phyloP scores from a whole-genome alignment of 2,888 invertebrate species.

The Drosophila subsilvestris region DNA sequence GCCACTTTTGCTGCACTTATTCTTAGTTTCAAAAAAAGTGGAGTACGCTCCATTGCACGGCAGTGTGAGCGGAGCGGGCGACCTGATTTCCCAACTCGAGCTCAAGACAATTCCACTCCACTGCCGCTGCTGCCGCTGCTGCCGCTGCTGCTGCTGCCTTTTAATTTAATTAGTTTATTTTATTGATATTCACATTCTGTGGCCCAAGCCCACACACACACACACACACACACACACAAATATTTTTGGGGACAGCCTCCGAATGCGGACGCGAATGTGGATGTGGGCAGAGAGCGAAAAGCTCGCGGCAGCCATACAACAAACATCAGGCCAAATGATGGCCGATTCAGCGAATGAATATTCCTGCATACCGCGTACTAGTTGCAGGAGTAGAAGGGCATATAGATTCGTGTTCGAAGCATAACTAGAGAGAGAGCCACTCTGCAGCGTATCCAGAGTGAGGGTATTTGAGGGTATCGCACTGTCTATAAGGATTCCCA shows the following conservation, averaged over 20 bases:
- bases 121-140: slow-evolving; percentile 7
- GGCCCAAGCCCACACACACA: neutral
- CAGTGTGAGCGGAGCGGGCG: neutral
- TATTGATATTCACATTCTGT: slow-evolving; percentile 34
- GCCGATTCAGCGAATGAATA: neutral
- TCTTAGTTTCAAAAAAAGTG: slow-evolving; percentile 4
- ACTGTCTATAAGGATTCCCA: neutral
- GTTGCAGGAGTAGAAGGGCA: neutral
- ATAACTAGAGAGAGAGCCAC: neutral
- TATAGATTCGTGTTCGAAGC: neutral
- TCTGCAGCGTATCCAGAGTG: neutral
- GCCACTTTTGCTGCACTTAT: slow-evolving; percentile 9
- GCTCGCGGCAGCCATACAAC: slow-evolving; percentile 26
- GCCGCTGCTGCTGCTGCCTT: slow-evolving; percentile 29
- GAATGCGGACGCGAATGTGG: slow-evolving; percentile 11
- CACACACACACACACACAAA: neutral
- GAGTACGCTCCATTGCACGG: neutral
- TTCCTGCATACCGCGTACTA: neutral
- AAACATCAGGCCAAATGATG: slow-evolving; percentile 1
- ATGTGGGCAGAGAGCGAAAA: slow-evolving; percentile 10
- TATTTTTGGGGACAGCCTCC: slow-evolving; percentile 16
- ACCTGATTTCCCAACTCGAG: slow-evolving; percentile 21
- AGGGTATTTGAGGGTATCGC: neutral
- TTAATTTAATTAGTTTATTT: slow-evolving; percentile 72
- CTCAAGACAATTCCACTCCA: neutral